A percentile compares a stretch with the other conserved stretches of the same genome.
phyloP scores from a whole-genome alignment of 2,113 vertebrate genomes.

The Pterocles gutturalis region DNA sequence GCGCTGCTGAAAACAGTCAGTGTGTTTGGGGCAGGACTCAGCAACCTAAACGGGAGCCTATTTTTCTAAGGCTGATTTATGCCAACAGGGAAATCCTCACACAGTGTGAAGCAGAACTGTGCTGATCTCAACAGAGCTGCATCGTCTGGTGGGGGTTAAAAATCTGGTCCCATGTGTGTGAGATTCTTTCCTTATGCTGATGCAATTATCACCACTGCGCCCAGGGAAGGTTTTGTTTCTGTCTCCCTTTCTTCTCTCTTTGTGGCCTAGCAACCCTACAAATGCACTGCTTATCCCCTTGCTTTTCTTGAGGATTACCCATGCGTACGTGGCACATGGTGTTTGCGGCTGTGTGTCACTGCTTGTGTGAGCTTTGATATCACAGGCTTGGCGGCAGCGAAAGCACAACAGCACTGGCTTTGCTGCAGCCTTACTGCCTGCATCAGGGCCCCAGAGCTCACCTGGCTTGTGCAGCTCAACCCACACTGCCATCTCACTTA shows the following conservation, averaged over 20 bases:
- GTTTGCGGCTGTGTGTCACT: fast-evolving
- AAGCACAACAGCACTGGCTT: not conserved
- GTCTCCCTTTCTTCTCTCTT: not conserved
- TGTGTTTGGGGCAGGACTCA: not conserved
- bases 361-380: not conserved
- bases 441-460: not conserved
- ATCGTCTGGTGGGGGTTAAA: not conserved
- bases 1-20: not conserved
- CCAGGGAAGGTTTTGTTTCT: not conserved
- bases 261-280: not conserved
- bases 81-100: not conserved
- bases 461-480: not conserved
- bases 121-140: not conserved
- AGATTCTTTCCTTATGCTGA: not conserved
- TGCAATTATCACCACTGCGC: fast-evolving
- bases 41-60: not conserved
- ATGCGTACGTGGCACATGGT: not conserved
- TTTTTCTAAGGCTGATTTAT: not conserved
- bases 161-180: not conserved
- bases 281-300: not conserved
- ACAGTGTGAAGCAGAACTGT: not conserved
- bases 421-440: not conserved
- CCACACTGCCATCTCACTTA: not conserved
- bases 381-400: not conserved
- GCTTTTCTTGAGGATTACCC: not conserved